Conservation (phyloP, 2,888 invertebrate species). For the Machimus rusticus region DNA sequence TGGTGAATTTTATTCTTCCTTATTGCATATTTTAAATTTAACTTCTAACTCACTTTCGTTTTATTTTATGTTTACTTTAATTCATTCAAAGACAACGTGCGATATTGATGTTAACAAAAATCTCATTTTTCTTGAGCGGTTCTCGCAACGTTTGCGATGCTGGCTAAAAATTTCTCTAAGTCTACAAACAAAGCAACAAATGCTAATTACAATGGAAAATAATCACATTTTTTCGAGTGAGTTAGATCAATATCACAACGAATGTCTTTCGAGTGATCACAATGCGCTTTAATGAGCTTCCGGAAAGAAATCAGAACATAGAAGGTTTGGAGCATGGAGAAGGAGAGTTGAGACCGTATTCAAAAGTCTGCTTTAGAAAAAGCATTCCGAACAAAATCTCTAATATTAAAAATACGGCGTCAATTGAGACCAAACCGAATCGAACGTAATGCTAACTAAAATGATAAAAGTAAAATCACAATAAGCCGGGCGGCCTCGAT, state of each 20-base stretch:
- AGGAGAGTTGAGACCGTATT: constrained; percentile 10
- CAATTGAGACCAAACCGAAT: constrained; percentile 44
- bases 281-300: constrained; percentile 54
- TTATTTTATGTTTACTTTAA: not conserved
- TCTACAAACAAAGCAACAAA: constrained; percentile 23
- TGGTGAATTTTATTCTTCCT: constrained; percentile 29
- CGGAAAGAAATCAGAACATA: constrained; percentile 39
- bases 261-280: constrained; percentile 49
- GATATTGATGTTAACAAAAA: constrained; percentile 23
- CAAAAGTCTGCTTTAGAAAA: not conserved
- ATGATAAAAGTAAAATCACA: constrained; percentile 42
- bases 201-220: constrained; percentile 6
- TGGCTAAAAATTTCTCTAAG: not conserved
- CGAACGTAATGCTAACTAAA: constrained; percentile 10
- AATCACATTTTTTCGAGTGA: constrained; percentile 15
- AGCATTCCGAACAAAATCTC: not conserved
- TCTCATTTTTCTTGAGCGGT: not conserved
- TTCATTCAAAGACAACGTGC: constrained; percentile 27
- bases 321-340: not conserved
- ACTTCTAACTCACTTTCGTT: constrained; percentile 9
- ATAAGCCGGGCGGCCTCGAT: constrained; percentile 14
- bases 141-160: not conserved
- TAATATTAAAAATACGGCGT: not conserved
- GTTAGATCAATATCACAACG: constrained; percentile 39
- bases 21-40: constrained; percentile 28